Evolutionary conservation across 1,140 invertebrate genomes (phyloP), one percentile per base, ranked within the genome.

Genomic region (Gryllus bimaculatus): DNA sequence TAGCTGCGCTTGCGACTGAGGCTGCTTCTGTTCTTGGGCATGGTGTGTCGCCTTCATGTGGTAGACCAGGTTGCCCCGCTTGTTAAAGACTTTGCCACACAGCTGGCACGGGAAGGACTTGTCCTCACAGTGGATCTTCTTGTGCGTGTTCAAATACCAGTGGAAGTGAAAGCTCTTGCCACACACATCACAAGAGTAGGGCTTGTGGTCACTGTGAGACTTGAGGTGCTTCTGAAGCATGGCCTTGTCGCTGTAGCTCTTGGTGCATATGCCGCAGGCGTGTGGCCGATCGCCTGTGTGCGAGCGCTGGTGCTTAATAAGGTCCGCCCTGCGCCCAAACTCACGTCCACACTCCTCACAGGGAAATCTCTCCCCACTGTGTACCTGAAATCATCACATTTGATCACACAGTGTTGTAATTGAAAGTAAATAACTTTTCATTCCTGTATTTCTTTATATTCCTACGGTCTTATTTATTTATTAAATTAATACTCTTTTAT

Each of bases 231-330:
- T 80, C 78, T 78, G 80, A 26, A 80, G 80, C 74, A 78, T 78
- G 8, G 47, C 66, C n/a, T 76, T 78, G 20, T 80, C 80, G 26
- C 49, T 54, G 66, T 78, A 80, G 47, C 77, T 78, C 75, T 80
- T 80, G 13, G 39, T 54, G 48, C 80, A 80, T 8, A 80, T 75
- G 18, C 75, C 75, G 21, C 80, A 80, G 20, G 78, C 81, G 49
- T 79, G 77, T 5, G 90, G 90, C 66, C 88, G 86, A 81, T 91
- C 90, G 2, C 90, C 88, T 0, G 90, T 91, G 82, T 91, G 90
- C 18, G 89, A 89, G 39, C 90, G 84, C 75, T 90, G 82, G 82
- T 91, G 90, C 12, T 90, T 85, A 75, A 90, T 86, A 5, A 91
- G 85, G 82, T 91, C 91, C 82, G 88, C 87, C 26, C 82, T 87